A percentile compares a stretch with the other conserved stretches of the same genome.
These are phyloP conservation scores for Pachyrhynchus sulphureomaculatus DNA, from an alignment of 1,140 invertebrate genomes.

Conservation along the genomic window DNA sequence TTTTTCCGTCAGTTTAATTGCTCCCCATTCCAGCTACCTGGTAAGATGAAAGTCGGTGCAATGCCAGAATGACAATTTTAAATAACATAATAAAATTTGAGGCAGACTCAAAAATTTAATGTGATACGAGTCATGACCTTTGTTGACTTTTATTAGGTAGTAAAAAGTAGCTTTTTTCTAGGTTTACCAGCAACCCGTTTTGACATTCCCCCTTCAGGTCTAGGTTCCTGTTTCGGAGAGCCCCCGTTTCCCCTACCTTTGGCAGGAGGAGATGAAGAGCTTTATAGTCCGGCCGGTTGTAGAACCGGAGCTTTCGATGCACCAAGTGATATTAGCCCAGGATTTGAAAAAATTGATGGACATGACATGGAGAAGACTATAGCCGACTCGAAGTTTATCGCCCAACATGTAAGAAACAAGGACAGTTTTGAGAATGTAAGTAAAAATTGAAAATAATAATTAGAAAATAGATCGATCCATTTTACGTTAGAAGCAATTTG, in stretches of 20 bases:
- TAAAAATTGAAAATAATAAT: too few species aligned
- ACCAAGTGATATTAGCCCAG: constrained; percentile 70
- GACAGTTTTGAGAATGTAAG: constrained; percentile 92
- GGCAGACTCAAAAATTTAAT: too few species aligned
- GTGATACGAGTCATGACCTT: too few species aligned
- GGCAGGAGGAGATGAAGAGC: constrained; percentile 74
- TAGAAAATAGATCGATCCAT: too few species aligned
- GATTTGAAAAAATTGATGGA: constrained; percentile 73
- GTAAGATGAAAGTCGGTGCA: too few species aligned
- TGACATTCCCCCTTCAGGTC: constrained; percentile 55
- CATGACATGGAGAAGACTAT: constrained; percentile 85
- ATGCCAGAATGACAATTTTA: too few species aligned
- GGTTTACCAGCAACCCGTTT: constrained; percentile 57
- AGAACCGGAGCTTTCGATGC: constrained; percentile 53
- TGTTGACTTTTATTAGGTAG: too few species aligned
- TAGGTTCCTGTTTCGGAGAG: constrained; percentile 64
- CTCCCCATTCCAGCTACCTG: too few species aligned
- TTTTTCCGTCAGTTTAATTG: too few species aligned
- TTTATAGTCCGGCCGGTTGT: constrained; percentile 68
- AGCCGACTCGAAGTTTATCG: constrained; percentile 88
- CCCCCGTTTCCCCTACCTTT: constrained; percentile 68
- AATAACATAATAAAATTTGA: too few species aligned
- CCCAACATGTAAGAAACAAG: constrained; percentile 91
- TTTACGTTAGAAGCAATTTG: too few species aligned
- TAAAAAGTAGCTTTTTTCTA: not conserved